A percentile compares a stretch with the other conserved stretches of the same genome.
phyloP scores from a whole-genome alignment of 2,113 vertebrate species.

The Elephas maximus region DNA sequence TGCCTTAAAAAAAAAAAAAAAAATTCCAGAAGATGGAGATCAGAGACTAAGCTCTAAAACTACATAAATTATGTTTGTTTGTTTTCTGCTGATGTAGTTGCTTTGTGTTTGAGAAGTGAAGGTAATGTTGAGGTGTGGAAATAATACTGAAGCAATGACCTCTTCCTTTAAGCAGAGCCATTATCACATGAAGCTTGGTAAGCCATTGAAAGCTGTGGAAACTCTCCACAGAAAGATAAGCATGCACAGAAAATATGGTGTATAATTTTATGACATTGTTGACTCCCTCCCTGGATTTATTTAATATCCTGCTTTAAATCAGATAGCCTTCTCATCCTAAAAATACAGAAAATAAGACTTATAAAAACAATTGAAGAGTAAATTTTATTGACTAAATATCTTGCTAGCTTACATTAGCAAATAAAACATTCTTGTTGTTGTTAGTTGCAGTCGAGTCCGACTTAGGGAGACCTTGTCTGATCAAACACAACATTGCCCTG shows the following conservation, averaged over 20 bases:
- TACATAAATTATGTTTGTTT: background rate
- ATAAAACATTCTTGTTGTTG: background rate
- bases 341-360: background rate
- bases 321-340: background rate
- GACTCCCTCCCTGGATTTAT: background rate
- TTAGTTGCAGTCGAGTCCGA: background rate
- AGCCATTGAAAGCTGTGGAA: background rate
- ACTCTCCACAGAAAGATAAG: background rate
- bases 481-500: background rate
- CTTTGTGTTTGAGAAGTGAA: constrained; percentile 20
- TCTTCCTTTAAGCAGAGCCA: background rate
- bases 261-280: background rate
- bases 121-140: background rate
- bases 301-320: background rate
- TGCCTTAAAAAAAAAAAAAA: background rate
- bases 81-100: background rate
- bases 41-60: background rate
- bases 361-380: background rate
- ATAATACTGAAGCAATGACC: background rate
- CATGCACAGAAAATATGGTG: accelerated
- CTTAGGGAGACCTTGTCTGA: background rate
- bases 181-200: background rate
- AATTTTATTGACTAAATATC: background rate
- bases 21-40: constrained; percentile 41
- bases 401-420: background rate